These are phyloP conservation scores for Otocyon megalotis DNA, from an alignment of 2,113 vertebrate species.

Conservation along the genomic window DNA sequence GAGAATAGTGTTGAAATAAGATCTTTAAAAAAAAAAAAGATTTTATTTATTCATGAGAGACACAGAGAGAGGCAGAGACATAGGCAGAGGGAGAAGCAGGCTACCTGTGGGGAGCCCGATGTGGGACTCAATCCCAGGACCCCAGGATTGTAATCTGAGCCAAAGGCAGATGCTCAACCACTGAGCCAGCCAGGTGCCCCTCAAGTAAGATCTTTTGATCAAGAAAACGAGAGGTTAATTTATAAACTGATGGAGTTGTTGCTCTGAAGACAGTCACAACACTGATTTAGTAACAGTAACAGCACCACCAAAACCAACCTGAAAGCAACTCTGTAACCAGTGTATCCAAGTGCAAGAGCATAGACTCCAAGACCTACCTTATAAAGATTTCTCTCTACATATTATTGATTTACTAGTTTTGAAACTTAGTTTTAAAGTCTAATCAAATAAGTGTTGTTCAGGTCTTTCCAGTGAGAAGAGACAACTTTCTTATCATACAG, in stretches of 20 bases:
- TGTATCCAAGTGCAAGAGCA: neutral
- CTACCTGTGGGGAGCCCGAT: no score
- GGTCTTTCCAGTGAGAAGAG: conserved; percentile 47
- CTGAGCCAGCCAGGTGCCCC: no score
- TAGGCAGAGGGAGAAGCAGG: no score
- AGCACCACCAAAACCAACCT: neutral
- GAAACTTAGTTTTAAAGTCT: neutral
- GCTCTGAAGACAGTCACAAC: neutral
- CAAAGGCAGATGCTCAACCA: no score
- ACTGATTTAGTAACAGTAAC: neutral
- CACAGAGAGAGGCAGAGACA: no score
- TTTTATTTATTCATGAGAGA: no score
- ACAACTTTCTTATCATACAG: conserved; percentile 56
- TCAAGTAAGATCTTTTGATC: neutral
- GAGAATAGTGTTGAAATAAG: neutral
- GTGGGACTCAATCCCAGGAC: no score
- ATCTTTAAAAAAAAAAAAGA: neutral
- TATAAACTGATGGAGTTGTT: neutral
- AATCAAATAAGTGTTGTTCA: conserved; percentile 49
- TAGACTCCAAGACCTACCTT: neutral
- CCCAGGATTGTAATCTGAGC: no score
- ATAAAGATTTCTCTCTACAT: neutral
- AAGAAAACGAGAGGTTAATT: neutral
- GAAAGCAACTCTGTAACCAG: neutral
- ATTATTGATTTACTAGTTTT: neutral